Conservation (phyloP, 2,888 invertebrate genomes). For the Trissolcus brochymenae region DNA sequence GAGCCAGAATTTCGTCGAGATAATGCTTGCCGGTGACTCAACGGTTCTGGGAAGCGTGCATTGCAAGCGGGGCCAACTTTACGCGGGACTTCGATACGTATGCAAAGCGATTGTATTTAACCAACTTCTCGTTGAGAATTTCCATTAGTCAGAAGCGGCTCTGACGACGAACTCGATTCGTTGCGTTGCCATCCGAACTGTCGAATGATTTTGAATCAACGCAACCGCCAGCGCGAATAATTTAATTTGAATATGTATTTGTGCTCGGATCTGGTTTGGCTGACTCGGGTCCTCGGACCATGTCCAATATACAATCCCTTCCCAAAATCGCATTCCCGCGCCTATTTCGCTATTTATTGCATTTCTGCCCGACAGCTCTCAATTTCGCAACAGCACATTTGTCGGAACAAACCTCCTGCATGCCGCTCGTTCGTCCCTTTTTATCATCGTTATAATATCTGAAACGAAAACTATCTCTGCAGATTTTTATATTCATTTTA, state of each 20-base stretch:
- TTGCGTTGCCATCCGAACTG: conserved; percentile 61
- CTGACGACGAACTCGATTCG: conserved; percentile 49
- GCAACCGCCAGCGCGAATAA: conserved; percentile 75
- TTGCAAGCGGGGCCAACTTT: conserved; percentile 34
- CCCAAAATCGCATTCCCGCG: conserved; percentile 45
- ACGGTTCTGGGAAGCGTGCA: conserved; percentile 43
- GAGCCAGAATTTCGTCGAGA: conserved; percentile 56
- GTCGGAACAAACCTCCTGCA: conserved; percentile 8
- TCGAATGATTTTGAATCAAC: conserved; percentile 76
- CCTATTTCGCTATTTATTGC: conserved; percentile 56
- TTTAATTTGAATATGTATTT: conserved; percentile 77
- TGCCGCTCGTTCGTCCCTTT: not conserved
- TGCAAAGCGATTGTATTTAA: conserved; percentile 74
- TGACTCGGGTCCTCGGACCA: conserved; percentile 47
- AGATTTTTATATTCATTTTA: no score
- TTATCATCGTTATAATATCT: not conserved
- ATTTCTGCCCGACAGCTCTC: conserved; percentile 44
- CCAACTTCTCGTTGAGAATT: conserved; percentile 74
- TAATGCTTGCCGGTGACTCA: conserved; percentile 57
- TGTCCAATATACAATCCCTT: conserved; percentile 49
- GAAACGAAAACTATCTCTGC: not conserved
- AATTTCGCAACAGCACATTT: conserved; percentile 25
- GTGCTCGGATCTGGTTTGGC: conserved; percentile 24
- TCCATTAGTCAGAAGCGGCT: conserved; percentile 71
- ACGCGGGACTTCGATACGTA: conserved; percentile 66